Percentiles rank a stretch among this genome's conserved stretches.
Conservation (phyloP, 1,140 invertebrate genomes). For the Paracyclopina nana region DNA sequence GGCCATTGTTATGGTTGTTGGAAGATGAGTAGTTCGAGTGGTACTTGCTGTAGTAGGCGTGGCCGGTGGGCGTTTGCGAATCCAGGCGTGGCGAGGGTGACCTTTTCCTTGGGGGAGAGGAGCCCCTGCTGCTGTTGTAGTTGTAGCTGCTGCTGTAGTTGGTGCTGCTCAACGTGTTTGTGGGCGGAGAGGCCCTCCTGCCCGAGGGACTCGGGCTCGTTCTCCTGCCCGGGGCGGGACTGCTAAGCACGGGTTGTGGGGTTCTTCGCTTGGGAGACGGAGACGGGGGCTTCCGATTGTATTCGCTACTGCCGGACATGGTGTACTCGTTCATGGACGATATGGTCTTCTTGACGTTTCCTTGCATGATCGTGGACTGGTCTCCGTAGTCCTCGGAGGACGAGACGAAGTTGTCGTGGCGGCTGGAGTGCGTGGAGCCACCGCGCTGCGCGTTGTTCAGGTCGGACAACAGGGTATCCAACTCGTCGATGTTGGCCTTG, state of each 20-base stretch:
- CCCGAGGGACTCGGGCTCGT: background rate
- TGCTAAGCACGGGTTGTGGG: background rate
- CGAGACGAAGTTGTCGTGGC: too few species aligned
- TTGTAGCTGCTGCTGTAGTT: too few species aligned
- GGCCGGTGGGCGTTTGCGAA: constrained; percentile 1
- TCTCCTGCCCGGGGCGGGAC: constrained; percentile 1
- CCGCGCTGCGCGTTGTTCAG: constrained; percentile 13
- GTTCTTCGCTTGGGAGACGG: constrained; percentile 9
- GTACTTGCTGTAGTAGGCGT: constrained; percentile 9
- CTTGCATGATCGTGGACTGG: background rate
- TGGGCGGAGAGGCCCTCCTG: too few species aligned
- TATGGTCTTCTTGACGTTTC: constrained; percentile 9
- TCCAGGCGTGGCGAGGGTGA: too few species aligned
- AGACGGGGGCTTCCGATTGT: constrained; percentile 5
- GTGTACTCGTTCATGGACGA: constrained; percentile 11
- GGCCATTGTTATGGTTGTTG: background rate
- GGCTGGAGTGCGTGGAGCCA: background rate
- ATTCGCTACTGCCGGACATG: background rate
- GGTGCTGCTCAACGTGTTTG: too few species aligned
- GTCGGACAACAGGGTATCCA: constrained; percentile 13
- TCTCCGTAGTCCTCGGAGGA: constrained; percentile 14
- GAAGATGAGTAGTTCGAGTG: constrained; percentile 4
- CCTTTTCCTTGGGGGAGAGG: too few species aligned
- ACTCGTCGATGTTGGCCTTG: constrained; percentile 15
- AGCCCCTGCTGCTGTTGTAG: too few species aligned